A percentile compares a stretch with the other conserved stretches of the same genome.
Evolutionary conservation across 2,888 invertebrate species (phyloP).

Genomic region (Lamellibrachia columna): DNA sequence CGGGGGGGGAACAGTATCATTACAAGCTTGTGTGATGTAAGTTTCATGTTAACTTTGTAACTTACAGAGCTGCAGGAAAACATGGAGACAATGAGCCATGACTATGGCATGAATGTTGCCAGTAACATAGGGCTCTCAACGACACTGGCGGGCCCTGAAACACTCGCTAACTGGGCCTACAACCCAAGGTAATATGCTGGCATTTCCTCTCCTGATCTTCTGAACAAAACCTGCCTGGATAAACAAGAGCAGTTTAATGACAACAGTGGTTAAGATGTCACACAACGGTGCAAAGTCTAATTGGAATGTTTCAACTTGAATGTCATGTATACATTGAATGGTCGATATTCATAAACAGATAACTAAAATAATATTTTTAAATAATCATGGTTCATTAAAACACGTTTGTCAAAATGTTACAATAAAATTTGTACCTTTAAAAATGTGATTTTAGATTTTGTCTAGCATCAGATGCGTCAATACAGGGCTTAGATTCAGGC

Average conservation of each 20-base stretch:
- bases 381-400: no score
- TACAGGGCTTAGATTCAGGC: no score
- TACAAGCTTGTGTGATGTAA: neutral
- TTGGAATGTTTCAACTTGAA: no score
- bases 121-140: neutral
- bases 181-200: neutral
- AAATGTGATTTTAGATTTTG: no score
- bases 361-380: no score
- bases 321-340: no score
- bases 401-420: no score
- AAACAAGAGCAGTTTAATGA: neutral
- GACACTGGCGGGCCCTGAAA: neutral
- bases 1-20: no score
- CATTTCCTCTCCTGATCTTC: neutral
- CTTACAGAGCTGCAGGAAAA: conserved; percentile 76
- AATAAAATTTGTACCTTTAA: no score
- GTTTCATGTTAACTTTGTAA: conserved; percentile 21
- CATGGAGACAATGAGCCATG: conserved; percentile 70
- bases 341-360: no score
- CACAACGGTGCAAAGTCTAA: neutral
- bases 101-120: conserved; percentile 30
- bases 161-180: neutral
- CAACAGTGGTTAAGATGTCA: neutral
- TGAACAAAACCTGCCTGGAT: neutral
- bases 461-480: no score